Evolutionary conservation across 2,113 vertebrate genomes (phyloP).

Genomic region (Mobula birostris): DNA sequence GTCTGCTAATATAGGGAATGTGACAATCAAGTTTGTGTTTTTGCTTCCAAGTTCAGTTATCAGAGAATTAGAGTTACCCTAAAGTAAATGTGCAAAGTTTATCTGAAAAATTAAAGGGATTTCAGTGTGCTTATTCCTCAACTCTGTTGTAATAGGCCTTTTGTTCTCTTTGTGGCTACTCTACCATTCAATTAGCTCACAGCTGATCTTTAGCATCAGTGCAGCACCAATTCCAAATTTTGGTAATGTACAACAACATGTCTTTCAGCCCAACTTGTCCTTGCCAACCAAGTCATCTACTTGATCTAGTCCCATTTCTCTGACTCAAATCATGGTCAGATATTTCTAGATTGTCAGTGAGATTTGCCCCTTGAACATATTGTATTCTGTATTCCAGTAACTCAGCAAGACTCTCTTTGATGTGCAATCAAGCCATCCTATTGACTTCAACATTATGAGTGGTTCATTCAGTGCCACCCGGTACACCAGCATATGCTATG

Average conservation of each 20-base stretch:
- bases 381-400: not conserved
- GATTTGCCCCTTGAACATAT: not conserved
- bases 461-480: not conserved
- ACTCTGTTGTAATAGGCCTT: not conserved
- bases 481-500: not conserved
- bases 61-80: not conserved
- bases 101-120: not conserved
- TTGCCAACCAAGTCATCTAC: no score
- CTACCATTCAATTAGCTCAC: no score
- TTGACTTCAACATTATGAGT: not conserved
- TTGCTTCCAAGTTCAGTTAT: not conserved
- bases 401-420: not conserved
- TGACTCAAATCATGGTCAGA: not conserved
- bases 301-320: no score
- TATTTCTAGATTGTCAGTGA: not conserved
- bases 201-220: no score
- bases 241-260: no score
- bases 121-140: not conserved
- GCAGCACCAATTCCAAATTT: no score
- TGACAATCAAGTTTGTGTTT: not conserved
- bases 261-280: no score
- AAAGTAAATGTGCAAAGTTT: no score
- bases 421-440: not conserved
- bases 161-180: no score
- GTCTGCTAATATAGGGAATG: not conserved